These are phyloP conservation scores for Diabrotica balteata DNA, from an alignment of 2,888 invertebrate species.

Conservation along the genomic window DNA sequence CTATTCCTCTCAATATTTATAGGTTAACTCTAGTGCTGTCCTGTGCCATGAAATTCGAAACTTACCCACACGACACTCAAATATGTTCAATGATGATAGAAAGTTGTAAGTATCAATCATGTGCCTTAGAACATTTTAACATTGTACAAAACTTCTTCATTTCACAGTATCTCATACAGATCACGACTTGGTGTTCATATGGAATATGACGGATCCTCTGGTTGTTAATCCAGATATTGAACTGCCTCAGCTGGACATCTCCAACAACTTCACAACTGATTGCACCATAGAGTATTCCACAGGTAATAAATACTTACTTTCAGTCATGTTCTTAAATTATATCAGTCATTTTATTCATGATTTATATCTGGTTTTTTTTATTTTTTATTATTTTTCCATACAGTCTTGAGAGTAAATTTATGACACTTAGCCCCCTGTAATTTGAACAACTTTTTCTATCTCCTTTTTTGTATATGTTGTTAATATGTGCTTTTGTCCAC, in stretches of 20 bases:
- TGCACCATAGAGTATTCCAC: slow-evolving; percentile 87
- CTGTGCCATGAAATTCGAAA: slow-evolving; percentile 93
- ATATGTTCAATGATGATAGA: slow-evolving; percentile 94
- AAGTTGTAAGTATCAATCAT: slow-evolving; percentile 75
- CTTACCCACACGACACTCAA: slow-evolving; percentile 93
- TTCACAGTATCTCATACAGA: slow-evolving; percentile 85
- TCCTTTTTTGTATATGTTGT: too few relatives aligned
- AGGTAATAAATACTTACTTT: slow-evolving; percentile 58
- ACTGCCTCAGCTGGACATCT: slow-evolving; percentile 86
- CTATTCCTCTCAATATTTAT: slow-evolving; percentile 35
- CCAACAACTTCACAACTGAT: slow-evolving; percentile 87
- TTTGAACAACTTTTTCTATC: too few relatives aligned
- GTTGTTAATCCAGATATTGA: slow-evolving; percentile 89
- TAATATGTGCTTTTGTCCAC: too few relatives aligned
- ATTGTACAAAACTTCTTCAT: background rate
- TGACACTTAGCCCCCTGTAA: too few relatives aligned
- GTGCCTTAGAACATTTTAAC: too few relatives aligned
- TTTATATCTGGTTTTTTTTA: too few relatives aligned
- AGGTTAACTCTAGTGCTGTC: slow-evolving; percentile 88
- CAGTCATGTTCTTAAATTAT: too few relatives aligned
- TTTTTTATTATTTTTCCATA: too few relatives aligned
- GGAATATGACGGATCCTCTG: slow-evolving; percentile 87
- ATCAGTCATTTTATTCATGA: too few relatives aligned
- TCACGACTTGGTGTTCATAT: slow-evolving; percentile 87
- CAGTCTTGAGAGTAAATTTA: too few relatives aligned